Base-by-base conservation (phyloP, 92 coral and sea anemone species). In the Epizoanthus scotinus region DNA sequence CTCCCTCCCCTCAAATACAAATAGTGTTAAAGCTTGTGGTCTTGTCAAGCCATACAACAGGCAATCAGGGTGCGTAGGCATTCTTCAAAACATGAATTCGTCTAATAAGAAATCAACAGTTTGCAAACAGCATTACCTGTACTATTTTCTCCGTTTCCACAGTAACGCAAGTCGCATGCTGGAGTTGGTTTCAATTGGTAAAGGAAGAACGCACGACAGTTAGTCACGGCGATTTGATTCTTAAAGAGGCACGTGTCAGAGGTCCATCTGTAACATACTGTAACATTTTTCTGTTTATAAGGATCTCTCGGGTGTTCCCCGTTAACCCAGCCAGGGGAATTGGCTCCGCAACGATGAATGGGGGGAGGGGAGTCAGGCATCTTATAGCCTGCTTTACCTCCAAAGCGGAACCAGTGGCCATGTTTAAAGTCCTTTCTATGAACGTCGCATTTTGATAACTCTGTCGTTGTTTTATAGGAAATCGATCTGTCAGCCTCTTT, bases 61-160 rank as follows among this genome's bases (percentile, higher is more conserved):
- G n/a, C n/a, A n/a, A n/a, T n/a, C n/a, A n/a, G n/a, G n/a, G n/a
- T n/a, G n/a, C n/a, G n/a, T n/a, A n/a, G n/a, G n/a, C n/a, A n/a
- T n/a, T n/a, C n/a, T n/a, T n/a, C n/a, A n/a, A n/a, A n/a, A n/a
- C n/a, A n/a, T n/a, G n/a, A n/a, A n/a, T n/a, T n/a, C n/a, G n/a
- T n/a, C n/a, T n/a, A n/a, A n/a, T n/a, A n/a, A n/a, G n/a, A 21
- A 56, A 56, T 6, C 17, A 18, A 56, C 20, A 1, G 17, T 18
- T 13, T 56, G 20, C 18, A 56, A 18, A 3, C 3, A 7, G 3
- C 61, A 0, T 21, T 1, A 21, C 21, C 21, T 18, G 61, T 58
- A 40, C 68, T 55, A 21, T 59, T 13, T 19, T 57, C 20, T 24
- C 81, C 81, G 40, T 75, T 75, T 14, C 81, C 81, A 57, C 81